Evolutionary conservation across 2,113 vertebrate genomes (phyloP).

Genomic region (Tangachromis dhanisi): DNA sequence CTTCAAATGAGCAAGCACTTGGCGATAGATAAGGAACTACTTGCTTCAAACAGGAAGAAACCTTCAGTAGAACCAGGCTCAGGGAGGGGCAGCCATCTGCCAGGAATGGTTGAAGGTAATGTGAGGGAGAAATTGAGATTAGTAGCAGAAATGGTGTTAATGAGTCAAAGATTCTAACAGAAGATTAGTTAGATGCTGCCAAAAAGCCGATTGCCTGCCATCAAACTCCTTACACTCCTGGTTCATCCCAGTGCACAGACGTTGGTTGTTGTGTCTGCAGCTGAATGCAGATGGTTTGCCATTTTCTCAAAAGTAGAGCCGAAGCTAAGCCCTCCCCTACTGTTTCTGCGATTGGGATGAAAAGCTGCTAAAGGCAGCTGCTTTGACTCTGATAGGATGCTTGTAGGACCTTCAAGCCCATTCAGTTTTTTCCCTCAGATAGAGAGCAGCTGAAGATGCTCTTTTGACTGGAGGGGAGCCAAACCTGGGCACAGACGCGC

Average conservation of each 20-base stretch:
- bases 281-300: constrained; percentile 55
- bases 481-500: background rate
- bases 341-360: constrained; percentile 24
- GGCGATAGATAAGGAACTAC: background rate
- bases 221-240: background rate
- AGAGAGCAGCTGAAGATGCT: constrained; percentile 5
- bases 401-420: constrained; percentile 1
- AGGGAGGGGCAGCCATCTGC: background rate
- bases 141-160: background rate
- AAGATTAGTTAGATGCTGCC: background rate
- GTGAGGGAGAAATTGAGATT: background rate
- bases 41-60: background rate
- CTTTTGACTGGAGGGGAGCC: constrained; percentile 9
- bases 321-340: constrained; percentile 28
- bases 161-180: background rate
- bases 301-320: constrained; percentile 24
- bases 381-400: constrained; percentile 26
- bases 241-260: background rate
- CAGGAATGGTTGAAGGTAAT: background rate
- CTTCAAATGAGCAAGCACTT: background rate
- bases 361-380: constrained; percentile 23
- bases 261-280: constrained; percentile 19
- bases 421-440: constrained; percentile 3
- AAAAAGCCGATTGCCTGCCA: background rate
- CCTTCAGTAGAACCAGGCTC: background rate